Evolutionary conservation across 1,140 invertebrate species (phyloP), one percentile per base, ranked within the genome.

Genomic region (Drosophila subpulchrella): DNA sequence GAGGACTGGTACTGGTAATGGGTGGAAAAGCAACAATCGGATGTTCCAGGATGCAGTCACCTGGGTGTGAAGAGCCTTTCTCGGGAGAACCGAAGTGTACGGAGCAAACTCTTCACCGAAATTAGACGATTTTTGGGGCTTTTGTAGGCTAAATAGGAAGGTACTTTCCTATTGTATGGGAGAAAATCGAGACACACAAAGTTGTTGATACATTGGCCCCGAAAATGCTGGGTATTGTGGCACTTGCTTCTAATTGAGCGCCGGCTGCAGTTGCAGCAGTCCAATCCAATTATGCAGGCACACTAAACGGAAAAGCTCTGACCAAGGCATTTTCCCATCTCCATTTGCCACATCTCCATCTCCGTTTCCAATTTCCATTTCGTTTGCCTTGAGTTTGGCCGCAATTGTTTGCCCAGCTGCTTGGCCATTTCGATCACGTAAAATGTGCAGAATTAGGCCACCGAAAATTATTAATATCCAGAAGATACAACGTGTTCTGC

Each of bases 391-490:
- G 20, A 55, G 55, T 39, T 39, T 11, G 32, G 27, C 41, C 36
- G 13, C 10, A 51, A 15, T 47, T 65, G 62, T 81, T 71, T 59
- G 48, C 44, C 53, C 56, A 55, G 39, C 42, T 48, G 42, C 44
- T 78, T 74, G 41, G 38, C 41, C 50, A 85, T 88, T 82, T 72
- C 70, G 75, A 66, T 68, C 82, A 85, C 82, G 82, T 85, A 85
- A 82, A 85, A 51, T 63, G 63, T 44, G 41, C 68, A 68, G 20
- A 86, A 85, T 86, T 75, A 85, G 78, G 76, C 78, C 81, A 85
- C 59, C 73, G 61, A 70, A 78, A 85, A 85, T 88, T 85, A 85
- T 88, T 85, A 85, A 85, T 88, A 75, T 86, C 68, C 65, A 71
- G 65, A 57, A 70, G 51, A 71, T 44, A 70, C 46, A 32, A 67